phyloP scores from a whole-genome alignment of 2,888 invertebrate genomes.

The Cantharis rustica region DNA sequence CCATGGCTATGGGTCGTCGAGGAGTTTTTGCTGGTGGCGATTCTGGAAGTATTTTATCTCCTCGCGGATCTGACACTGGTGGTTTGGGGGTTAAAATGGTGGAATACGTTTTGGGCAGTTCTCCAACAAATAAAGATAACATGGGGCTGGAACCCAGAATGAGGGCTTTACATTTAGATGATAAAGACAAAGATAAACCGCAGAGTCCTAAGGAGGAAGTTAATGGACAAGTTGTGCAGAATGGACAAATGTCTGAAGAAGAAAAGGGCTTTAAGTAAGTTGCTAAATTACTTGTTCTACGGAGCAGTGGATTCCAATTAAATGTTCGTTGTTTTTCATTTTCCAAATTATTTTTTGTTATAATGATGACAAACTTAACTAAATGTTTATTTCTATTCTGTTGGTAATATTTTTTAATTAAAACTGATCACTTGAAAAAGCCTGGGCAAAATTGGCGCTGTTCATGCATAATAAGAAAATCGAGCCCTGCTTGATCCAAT shows the following conservation, averaged over 20 bases:
- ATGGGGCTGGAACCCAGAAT: constrained; percentile 67
- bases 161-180: constrained; percentile 66
- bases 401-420: background rate
- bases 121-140: constrained; percentile 79
- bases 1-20: constrained; percentile 78
- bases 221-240: constrained; percentile 56
- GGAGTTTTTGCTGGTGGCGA: constrained; percentile 64
- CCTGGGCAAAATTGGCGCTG: background rate
- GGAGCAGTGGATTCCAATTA: background rate
- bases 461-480: background rate
- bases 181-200: constrained; percentile 63
- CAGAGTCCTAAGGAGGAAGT: constrained; percentile 61
- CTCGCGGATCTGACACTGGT: constrained; percentile 80
- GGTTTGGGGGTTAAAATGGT: constrained; percentile 98
- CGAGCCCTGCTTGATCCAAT: constrained; percentile 5
- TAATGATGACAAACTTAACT: too few species aligned
- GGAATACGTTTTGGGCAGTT: constrained; percentile 94
- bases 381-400: background rate
- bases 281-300: constrained; percentile 2
- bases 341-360: too few species aligned
- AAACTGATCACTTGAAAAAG: background rate
- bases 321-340: too few species aligned
- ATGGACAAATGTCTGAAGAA: constrained; percentile 63
- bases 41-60: constrained; percentile 68
- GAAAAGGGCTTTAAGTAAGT: constrained; percentile 91